phyloP scores from a whole-genome alignment of 2,113 vertebrate species.

The Colistium nudipinnis region DNA sequence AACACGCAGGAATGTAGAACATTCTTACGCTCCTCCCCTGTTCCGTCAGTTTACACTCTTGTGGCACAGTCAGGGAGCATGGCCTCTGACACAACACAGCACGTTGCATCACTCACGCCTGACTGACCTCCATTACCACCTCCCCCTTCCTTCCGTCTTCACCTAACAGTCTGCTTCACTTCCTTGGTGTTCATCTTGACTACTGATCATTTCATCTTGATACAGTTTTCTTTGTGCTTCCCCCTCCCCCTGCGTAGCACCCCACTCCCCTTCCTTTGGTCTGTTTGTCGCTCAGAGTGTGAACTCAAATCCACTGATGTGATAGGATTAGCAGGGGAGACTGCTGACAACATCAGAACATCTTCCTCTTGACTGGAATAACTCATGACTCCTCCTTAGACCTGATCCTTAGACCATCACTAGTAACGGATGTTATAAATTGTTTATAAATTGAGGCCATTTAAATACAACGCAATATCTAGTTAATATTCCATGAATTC shows the following conservation, averaged over 20 bases:
- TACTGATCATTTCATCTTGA: too few species aligned
- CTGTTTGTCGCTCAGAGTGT: constrained; percentile 32
- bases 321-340: constrained; percentile 39
- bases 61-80: constrained; percentile 12
- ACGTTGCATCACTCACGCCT: constrained; percentile 53
- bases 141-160: not conserved
- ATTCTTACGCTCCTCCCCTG: constrained; percentile 1
- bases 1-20: constrained; percentile 60
- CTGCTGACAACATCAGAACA: constrained; percentile 12
- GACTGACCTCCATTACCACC: constrained; percentile 21
- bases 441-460: not conserved
- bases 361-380: constrained; percentile 27
- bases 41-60: constrained; percentile 11
- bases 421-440: not conserved
- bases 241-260: not conserved
- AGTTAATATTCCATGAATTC: not conserved
- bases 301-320: constrained; percentile 29
- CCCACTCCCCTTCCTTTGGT: not conserved
- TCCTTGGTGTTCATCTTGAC: not conserved
- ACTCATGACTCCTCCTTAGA: constrained; percentile 17
- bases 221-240: not conserved
- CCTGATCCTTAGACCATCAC: not conserved
- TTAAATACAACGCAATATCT: too few species aligned
- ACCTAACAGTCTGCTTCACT: not conserved
- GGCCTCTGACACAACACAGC: constrained; percentile 55